phyloP scores from a whole-genome alignment of 2,113 vertebrate species.

The Conger conger region DNA sequence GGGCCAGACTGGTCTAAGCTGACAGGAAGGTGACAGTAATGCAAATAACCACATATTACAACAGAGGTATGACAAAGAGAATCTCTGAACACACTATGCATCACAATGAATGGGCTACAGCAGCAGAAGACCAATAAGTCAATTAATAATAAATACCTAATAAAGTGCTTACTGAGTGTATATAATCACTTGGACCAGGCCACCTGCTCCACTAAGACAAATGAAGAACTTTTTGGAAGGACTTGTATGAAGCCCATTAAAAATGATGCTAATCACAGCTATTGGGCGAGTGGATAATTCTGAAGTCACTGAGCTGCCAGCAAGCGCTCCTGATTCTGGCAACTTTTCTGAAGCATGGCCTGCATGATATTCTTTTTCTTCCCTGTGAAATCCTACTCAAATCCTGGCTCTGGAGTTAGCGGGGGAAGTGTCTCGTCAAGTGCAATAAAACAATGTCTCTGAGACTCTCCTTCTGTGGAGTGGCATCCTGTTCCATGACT shows the following conservation, averaged over 20 bases:
- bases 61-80: too few species aligned
- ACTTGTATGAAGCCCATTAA: not conserved
- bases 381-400: not conserved
- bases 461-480: not conserved
- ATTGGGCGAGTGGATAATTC: not conserved
- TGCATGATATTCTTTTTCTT: not conserved
- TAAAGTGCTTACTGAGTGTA: too few species aligned
- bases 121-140: too few species aligned
- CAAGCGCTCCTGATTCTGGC: constrained; percentile 4
- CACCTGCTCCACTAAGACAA: not conserved
- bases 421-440: constrained; percentile 3
- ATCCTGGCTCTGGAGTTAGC: not conserved
- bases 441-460: not conserved
- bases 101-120: too few species aligned
- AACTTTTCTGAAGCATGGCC: not conserved
- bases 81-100: too few species aligned
- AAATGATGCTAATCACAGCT: not conserved
- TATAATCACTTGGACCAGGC: constrained; percentile 5
- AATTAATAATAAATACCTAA: too few species aligned
- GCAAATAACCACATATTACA: too few species aligned
- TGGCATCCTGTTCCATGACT: not conserved
- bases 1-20: too few species aligned
- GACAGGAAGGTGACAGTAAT: too few species aligned
- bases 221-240: not conserved
- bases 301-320: not conserved